Evolutionary conservation across 2,888 invertebrate genomes (phyloP), one percentile per base, ranked within the genome.

Genomic region (Nomada ferruginata): DNA sequence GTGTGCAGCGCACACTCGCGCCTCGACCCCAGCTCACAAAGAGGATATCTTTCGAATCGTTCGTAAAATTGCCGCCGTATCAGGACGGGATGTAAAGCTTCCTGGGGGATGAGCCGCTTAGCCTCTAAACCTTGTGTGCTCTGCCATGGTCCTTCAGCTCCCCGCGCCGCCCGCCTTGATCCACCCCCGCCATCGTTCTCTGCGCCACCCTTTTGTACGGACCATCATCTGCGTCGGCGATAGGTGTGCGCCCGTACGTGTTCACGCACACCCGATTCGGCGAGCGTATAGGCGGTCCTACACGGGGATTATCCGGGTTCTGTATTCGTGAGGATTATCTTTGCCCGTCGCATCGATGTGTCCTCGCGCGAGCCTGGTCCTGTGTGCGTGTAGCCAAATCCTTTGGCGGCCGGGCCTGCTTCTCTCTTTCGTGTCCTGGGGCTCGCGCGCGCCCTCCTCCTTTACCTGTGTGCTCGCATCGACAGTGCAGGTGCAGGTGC

Each of bases 81-180:
- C 89, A 89, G 90, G 88, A 85, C 90, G 91, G 91, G 91, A 92
- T 92, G 91, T 91, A 92, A 92, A 92, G 92, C 92, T 92, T 91
- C 89, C 91, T 88, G 88, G 91, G 90, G 90, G 92, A 93, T 93
- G 93, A 93, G 92, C 93, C 93, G 93, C 93, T 93, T 93, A 93
- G 92, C 91, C 92, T 91, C 91, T 92, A 92, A 93, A 93, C 91
- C 93, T 91, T 91, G 92, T 92, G 91, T 91, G 92, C 91, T 88
- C 87, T 89, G 88, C 88, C 89, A 86, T 85, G 89, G 88, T 88
- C 89, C 85, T 85, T 85, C 78, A 63, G 57, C 61, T 57, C 66
- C 66, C 63, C 61, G 50, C 61, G 63, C 74, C 80, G 63, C 80
- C 76, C 15, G 68, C 79, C 79, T 68, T 70, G 65, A 82, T 73